Base-by-base conservation (phyloP, 2,888 invertebrate genomes). In the Papilio protenor region DNA sequence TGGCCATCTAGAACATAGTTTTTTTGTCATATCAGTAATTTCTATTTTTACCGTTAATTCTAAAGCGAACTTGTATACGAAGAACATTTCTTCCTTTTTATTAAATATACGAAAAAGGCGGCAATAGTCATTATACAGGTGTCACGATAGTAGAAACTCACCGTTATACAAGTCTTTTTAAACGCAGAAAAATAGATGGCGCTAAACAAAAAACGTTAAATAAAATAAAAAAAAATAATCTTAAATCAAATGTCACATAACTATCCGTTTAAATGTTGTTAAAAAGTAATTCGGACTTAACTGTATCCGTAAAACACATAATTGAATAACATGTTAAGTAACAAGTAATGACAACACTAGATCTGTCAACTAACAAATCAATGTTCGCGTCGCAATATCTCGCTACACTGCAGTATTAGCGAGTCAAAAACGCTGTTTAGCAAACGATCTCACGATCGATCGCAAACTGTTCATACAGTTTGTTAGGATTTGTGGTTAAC, bases 401-500 rank as follows among this genome's bases (percentile, higher is more conserved):
- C 16, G 40, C 61, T 59, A 21, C 49, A 75, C 66, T 78, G 76
- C 57, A 70, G 57, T 66, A 70, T 77, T 57, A 73, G 57, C 77
- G 74, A 79, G 23, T 76, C 69, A 45, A 23, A 57, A 77, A 79
- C 77, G 80, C 77, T 81, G 83, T 87, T 83, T 84, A 83, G 81
- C 83, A 82, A 89, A 85, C 82, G 86, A 87, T 91, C 88, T 84
- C 81, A 82, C 88, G 87, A 91, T 88, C 84, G 82, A 87, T 92
- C 87, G 89, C 81, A 80, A 72, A 83, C 85, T 85, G 79, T 75
- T 79, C 73, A 61, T 59, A 74, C 84, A 79, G 83, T 80, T 76
- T 49, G 76, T 76, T 73, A 71, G 70, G 76, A 86, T 90, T 86
- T 85, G 82, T 82, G 81, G 85, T 84, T 82, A 85, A 81, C 83